Evolutionary conservation across 1,140 invertebrate genomes (phyloP), one percentile per base, ranked within the genome.

Genomic region (Pseudomyrmex concolor): DNA sequence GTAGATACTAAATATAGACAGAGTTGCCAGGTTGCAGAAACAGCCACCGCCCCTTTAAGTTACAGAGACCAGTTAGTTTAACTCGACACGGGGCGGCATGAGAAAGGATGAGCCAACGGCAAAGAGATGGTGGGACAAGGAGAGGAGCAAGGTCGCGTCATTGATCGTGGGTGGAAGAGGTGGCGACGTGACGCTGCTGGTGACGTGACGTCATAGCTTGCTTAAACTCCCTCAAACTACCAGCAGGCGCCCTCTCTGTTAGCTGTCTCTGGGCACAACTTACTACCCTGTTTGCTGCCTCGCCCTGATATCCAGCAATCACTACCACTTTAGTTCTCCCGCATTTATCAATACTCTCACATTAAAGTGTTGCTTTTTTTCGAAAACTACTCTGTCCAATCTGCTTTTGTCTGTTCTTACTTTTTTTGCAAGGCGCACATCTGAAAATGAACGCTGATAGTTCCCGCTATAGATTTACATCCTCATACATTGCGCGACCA

Each of bases 11-110:
- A 94, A 94, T 94, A 94, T 94, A 94, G 93, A 93, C 90, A 93
- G 93, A 91, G 93, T 94, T 94, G 92, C 93, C 93, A 92, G 93
- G 93, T 94, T 94, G 92, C 92, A 93, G 92, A 93, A 93, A 93
- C 93, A 93, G 93, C 93, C 93, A 91, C 93, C 93, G 93, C 93
- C 93, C 93, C 92, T 94, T 92, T 91, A 91, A 94, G 91, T 90
- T 34, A 85, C 91, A 90, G 90, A 90, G 88, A 90, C 90, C 86
- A 88, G 82, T 88, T 85, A 88, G 88, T 89, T 88, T 80, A 86
- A 84, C 82, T 55, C 55, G 77, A 73, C 76, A 17, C 64, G 60
- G 62, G 60, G 25, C 57, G 57, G 57, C 57, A 81, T 19, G 63
- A 66, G 50, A 25, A 59, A 51, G 82, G 77, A 74, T 51, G 82